phyloP scores from a whole-genome alignment of 2,113 vertebrate species.

The Pelvicachromis taeniatus region DNA sequence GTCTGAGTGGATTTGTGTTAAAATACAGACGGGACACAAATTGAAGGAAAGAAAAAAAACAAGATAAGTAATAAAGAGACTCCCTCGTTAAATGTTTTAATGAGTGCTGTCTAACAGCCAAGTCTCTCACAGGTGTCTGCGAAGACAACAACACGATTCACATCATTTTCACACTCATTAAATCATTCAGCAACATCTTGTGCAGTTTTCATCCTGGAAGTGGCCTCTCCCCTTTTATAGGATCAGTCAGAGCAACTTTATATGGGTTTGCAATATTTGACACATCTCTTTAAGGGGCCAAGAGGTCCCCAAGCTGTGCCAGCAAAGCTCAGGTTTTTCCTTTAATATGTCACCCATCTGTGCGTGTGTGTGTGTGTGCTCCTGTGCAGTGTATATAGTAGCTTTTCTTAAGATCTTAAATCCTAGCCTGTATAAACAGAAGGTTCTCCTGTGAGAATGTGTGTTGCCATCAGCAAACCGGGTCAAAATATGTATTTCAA shows the following conservation, averaged over 20 bases:
- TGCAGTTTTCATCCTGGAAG: not conserved
- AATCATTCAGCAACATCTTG: not conserved
- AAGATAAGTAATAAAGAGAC: not conserved
- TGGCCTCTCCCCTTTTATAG: not conserved
- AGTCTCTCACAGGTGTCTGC: not conserved
- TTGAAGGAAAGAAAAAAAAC: not conserved
- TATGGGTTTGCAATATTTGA: not conserved
- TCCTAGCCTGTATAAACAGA: not conserved
- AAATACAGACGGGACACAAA: not conserved
- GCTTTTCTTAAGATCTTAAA: not conserved
- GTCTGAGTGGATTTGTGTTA: not conserved
- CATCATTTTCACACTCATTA: not conserved
- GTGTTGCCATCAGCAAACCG: not conserved
- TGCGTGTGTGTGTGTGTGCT: not conserved
- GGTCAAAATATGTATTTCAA: slow-evolving; percentile 18
- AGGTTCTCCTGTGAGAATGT: not conserved
- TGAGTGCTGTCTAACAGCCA: not conserved
- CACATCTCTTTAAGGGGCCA: not conserved
- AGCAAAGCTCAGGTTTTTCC: not conserved
- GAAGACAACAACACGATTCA: not conserved
- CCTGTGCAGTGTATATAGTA: not conserved
- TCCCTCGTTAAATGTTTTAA: not conserved
- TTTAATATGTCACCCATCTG: not conserved
- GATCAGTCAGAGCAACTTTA: not conserved
- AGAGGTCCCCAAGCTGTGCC: not conserved